Evolutionary conservation across 2,797 vertebrate species (phyloP).

Genomic region (Schizothorax lantsangensis): DNA sequence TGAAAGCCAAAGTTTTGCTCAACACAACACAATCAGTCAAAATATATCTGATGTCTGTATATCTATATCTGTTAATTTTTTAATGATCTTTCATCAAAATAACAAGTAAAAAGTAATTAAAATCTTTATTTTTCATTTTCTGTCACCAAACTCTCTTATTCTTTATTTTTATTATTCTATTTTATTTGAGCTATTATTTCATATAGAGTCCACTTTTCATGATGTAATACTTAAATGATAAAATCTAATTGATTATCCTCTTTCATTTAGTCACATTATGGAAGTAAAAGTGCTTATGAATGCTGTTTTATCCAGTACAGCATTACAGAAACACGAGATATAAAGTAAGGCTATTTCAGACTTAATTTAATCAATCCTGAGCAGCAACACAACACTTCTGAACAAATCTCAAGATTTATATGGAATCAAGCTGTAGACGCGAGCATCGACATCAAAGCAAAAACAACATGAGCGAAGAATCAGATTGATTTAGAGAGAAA

Average conservation of each 20-base stretch:
- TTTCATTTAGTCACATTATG: neutral
- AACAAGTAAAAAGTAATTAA: neutral
- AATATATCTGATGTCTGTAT: neutral
- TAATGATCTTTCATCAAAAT: too few relatives aligned
- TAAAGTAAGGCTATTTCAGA: neutral
- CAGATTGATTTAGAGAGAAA: conserved; percentile 58
- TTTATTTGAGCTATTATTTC: neutral
- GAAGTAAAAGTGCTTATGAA: neutral
- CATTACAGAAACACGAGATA: neutral
- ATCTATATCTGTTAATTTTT: too few relatives aligned
- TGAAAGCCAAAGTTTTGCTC: conserved; percentile 3
- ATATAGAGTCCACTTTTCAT: neutral
- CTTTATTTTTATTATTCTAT: neutral
- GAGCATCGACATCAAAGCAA: neutral
- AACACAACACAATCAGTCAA: neutral
- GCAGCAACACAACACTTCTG: neutral
- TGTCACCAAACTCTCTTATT: neutral
- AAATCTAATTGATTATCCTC: neutral
- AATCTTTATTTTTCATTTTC: neutral
- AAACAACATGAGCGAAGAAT: conserved; percentile 39
- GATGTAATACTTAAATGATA: neutral
- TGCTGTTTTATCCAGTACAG: neutral
- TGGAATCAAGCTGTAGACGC: neutral
- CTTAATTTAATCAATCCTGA: conserved; percentile 6
- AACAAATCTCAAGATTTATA: conserved; percentile 7